Evolutionary conservation across 2,113 vertebrate species (phyloP).

Genomic region (Carollia perspicillata): DNA sequence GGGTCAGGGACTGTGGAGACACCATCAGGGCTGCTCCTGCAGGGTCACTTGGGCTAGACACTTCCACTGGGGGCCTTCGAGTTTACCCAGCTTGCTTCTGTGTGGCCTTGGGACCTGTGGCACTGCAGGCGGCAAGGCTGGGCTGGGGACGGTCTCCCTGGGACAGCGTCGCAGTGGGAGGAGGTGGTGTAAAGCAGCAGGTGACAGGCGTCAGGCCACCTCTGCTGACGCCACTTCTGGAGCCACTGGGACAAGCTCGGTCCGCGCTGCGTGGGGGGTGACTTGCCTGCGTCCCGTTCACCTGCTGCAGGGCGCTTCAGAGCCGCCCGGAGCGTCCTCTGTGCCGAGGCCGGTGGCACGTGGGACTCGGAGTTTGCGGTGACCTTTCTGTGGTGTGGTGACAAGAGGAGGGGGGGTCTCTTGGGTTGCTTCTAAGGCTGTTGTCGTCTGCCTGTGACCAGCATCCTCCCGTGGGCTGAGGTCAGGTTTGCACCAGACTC

Average conservation of each 20-base stretch:
- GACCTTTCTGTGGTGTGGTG: fast-evolving
- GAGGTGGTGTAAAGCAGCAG: neutral
- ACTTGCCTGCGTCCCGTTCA: neutral
- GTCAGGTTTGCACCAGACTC: neutral
- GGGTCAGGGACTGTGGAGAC: neutral
- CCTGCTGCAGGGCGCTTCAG: neutral
- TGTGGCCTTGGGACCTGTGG: neutral
- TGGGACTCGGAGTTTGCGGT: neutral
- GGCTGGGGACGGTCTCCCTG: neutral
- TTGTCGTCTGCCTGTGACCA: neutral
- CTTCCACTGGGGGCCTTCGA: neutral
- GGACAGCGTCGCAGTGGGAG: neutral
- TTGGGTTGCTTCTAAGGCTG: neutral
- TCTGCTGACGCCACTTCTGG: neutral
- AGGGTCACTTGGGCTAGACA: neutral
- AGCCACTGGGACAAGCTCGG: fast-evolving
- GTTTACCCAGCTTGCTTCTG: neutral
- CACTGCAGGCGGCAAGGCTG: too few species aligned
- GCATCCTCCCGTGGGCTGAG: fast-evolving
- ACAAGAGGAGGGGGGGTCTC: too few species aligned
- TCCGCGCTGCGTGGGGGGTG: neutral
- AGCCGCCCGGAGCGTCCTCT: neutral
- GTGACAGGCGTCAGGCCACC: neutral
- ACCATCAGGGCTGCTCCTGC: neutral
- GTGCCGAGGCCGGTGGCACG: neutral